A percentile compares a stretch with the other conserved stretches of the same genome.
phyloP scores from a whole-genome alignment of 2,113 vertebrate species.

The Passer montanus region DNA sequence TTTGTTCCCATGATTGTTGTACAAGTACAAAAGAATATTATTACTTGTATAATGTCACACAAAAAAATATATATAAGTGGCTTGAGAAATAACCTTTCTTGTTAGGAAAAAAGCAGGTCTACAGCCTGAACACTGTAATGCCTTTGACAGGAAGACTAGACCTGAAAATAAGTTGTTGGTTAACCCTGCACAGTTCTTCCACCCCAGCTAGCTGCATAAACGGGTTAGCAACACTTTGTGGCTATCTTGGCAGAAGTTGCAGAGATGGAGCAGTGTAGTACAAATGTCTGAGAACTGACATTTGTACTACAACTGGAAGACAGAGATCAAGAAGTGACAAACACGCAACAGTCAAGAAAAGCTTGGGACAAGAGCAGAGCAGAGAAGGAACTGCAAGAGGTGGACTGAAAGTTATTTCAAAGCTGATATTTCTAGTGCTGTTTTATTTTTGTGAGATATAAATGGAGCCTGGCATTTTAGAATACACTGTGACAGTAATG shows the following conservation, averaged over 20 bases:
- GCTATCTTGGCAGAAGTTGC: not conserved
- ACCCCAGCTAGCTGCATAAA: not conserved
- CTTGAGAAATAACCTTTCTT: not conserved
- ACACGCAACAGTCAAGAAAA: not conserved
- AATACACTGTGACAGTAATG: not conserved
- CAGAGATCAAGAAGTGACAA: not conserved
- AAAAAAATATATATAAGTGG: not conserved
- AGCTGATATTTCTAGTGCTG: not conserved
- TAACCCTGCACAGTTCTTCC: not conserved
- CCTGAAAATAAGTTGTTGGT: not conserved
- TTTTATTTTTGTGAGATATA: constrained; percentile 13
- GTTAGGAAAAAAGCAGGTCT: not conserved
- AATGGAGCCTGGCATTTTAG: not conserved
- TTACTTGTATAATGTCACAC: not conserved
- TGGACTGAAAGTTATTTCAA: not conserved
- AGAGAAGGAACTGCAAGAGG: not conserved
- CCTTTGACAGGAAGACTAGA: not conserved
- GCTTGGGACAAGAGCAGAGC: not conserved
- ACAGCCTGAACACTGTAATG: not conserved
- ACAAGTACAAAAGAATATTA: not conserved
- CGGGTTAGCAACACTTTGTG: not conserved
- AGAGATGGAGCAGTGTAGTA: not conserved
- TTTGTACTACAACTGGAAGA: not conserved
- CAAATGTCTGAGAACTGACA: not conserved
- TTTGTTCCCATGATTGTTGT: constrained; percentile 12